A percentile compares a stretch with the other conserved stretches of the same genome.
Evolutionary conservation across 2,113 vertebrate species (phyloP).

Genomic region (Tylochromis polylepis): DNA sequence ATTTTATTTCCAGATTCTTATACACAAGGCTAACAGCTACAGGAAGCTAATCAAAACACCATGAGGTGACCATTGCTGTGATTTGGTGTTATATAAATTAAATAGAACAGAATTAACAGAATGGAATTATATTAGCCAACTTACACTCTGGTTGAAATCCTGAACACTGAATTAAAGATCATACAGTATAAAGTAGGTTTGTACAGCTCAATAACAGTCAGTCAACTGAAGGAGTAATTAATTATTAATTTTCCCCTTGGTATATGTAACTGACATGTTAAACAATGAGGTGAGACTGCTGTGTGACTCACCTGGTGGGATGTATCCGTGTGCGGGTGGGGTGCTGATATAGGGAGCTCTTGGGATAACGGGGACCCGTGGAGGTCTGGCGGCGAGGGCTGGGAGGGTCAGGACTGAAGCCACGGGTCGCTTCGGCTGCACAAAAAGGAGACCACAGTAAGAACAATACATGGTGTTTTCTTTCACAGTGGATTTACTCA

Average conservation of each 20-base stretch:
- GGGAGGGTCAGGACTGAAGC: conserved; percentile 81
- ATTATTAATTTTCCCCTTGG: background rate
- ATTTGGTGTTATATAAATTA: too few species aligned
- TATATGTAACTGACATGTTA: background rate
- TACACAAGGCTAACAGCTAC: background rate
- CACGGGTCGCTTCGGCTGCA: conserved; percentile 81
- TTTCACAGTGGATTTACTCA: background rate
- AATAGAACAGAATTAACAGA: too few species aligned
- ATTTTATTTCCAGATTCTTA: background rate
- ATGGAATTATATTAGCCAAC: too few species aligned
- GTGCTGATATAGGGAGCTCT: conserved; percentile 84
- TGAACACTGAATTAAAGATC: background rate
- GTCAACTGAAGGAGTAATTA: background rate
- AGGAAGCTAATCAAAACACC: background rate
- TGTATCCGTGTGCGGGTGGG: conserved; percentile 80
- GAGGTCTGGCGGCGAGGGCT: conserved; percentile 79
- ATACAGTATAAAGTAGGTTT: accelerated
- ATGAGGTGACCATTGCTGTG: too few species aligned
- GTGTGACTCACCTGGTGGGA: conserved; percentile 77
- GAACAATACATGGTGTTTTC: background rate
- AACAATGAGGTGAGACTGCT: background rate
- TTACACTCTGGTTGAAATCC: background rate
- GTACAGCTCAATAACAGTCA: background rate
- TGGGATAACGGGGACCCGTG: conserved; percentile 80
- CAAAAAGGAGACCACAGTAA: background rate